Conservation (phyloP, 2,113 vertebrate genomes). For the Hypanus sabinus region DNA sequence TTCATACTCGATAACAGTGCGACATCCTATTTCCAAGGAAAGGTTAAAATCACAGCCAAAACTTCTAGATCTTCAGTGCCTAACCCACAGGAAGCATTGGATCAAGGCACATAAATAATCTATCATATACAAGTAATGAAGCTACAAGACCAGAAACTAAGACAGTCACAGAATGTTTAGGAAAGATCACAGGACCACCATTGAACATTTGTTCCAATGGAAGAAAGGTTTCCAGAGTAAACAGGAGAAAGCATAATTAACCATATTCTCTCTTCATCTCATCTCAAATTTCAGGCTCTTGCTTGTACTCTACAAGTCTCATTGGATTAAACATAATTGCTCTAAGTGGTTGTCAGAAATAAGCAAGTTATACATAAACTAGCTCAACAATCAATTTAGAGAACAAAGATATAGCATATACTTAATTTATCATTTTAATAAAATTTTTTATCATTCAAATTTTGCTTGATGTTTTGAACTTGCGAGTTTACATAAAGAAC, state of each 20-base stretch:
- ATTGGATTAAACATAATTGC: background rate
- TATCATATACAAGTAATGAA: background rate
- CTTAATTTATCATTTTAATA: background rate
- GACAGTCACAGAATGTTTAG: background rate
- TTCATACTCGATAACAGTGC: background rate
- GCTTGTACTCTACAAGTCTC: background rate
- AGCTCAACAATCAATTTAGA: background rate
- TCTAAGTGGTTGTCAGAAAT: background rate
- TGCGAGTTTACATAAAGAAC: background rate
- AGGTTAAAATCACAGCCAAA: constrained; percentile 16
- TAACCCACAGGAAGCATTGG: background rate
- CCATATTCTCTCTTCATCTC: background rate
- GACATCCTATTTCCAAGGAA: background rate
- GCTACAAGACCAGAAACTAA: background rate
- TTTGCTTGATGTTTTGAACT: constrained; percentile 13
- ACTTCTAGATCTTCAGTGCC: background rate
- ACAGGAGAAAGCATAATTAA: background rate
- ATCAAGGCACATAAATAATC: background rate
- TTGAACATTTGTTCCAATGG: background rate
- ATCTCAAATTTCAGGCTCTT: background rate
- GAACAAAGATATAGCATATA: background rate
- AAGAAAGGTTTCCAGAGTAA: background rate
- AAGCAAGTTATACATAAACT: background rate
- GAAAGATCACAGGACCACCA: background rate
- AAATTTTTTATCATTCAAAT: background rate